Conservation (phyloP, 2,888 invertebrate genomes). For the Trissonchulus sp. region DNA sequence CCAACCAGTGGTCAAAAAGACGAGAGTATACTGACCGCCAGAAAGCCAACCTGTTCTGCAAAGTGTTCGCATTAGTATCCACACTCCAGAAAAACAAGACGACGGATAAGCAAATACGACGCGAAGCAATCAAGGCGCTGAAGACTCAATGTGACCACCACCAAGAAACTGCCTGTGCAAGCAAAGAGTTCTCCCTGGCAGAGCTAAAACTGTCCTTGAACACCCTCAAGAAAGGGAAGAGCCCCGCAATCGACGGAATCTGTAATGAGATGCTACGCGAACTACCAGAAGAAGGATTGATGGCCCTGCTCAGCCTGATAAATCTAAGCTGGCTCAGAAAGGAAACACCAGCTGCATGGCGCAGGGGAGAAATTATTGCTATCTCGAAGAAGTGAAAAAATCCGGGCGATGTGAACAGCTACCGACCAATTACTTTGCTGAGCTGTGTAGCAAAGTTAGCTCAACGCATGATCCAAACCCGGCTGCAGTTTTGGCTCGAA, state of each 20-base stretch:
- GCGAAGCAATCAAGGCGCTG: neutral
- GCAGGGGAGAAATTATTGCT: neutral
- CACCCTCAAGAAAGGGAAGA: neutral
- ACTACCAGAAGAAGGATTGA: neutral
- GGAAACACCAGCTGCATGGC: constrained; percentile 1
- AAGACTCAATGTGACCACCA: neutral
- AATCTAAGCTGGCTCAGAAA: neutral
- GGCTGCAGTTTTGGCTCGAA: too few relatives aligned
- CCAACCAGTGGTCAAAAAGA: too few relatives aligned
- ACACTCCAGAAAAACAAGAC: neutral
- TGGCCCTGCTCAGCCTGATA: neutral
- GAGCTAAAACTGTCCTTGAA: neutral
- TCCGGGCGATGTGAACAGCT: neutral
- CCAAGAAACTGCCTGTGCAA: neutral
- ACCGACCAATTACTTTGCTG: neutral
- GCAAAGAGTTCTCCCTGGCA: neutral
- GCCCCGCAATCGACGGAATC: neutral
- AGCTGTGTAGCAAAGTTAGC: neutral
- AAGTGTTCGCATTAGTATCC: neutral
- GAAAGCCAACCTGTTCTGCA: constrained; percentile 7
- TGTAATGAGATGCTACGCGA: neutral
- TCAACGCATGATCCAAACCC: neutral
- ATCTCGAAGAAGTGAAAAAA: constrained; percentile 6
- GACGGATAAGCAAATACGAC: neutral
- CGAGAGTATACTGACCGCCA: constrained; percentile 1